Base-by-base conservation (phyloP, 2,888 invertebrate genomes). In the Strigamia transsilvanica region DNA sequence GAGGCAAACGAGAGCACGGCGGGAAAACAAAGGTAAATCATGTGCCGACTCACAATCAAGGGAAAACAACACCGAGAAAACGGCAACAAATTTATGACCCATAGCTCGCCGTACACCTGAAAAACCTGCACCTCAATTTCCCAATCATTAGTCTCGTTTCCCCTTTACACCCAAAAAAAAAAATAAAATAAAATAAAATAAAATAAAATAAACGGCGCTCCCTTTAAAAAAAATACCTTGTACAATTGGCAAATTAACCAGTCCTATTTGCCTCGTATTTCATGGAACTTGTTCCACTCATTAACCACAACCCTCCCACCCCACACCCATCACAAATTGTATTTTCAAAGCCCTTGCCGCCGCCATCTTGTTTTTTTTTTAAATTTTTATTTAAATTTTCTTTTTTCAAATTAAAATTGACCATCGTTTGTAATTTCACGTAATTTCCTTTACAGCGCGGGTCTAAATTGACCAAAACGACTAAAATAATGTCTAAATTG, bases 11-110 rank as follows among this genome's bases (percentile, higher is more conserved):
- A 61, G 61, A 61, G 21, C 51, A 61, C 61, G 61, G 21, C 27
- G 66, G 66, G 27, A 66, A 66, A 66, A 66, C 66, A 66, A 66
- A 61, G 23, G 66, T 66, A 66, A 66, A 66, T 66, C 66, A 66
- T 15, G 66, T 15, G 66, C 66, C 27, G 27, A 66, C 10, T 66
- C 27, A 66, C 23, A 66, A 66, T 66, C 66, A 66, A 66, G 23
- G 66, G 10, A 13, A 66, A 51, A 34, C 34, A 34, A 34, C 4
- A 34, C 3, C 34, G 7, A 34, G 34, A n/a, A 51, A 51, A 51
- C 10, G 51, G 15, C 15, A 51, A n/a, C n/a, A 51, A 51, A 51
- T 51, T 51, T 51, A 51, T 51, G 51, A 51, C 5, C 10, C 34
- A 3, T 5, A 34, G 7, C 34, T 34, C 4, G 34, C 34, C 7